A percentile compares a stretch with the other conserved stretches of the same genome.
phyloP scores from a whole-genome alignment of 1,140 invertebrate genomes.

The Mya arenaria region DNA sequence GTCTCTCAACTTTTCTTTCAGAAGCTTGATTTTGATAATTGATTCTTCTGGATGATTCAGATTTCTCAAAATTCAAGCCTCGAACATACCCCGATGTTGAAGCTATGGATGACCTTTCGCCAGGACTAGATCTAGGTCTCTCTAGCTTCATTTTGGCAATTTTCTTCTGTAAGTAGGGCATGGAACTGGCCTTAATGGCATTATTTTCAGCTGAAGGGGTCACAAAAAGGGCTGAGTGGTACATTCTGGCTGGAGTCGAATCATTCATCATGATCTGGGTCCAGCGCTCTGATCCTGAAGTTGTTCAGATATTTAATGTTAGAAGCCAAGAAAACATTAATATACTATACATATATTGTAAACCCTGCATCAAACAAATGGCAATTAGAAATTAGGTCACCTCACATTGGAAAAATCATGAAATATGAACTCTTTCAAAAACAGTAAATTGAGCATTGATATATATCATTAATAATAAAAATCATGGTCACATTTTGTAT shows the following conservation, averaged over 20 bases:
- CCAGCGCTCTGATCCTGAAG: constrained; percentile 39
- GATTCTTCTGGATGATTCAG: neutral
- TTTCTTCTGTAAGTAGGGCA: constrained; percentile 55
- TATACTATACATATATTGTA: too few species aligned
- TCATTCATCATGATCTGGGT: constrained; percentile 22
- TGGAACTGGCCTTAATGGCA: constrained; percentile 34
- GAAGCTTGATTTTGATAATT: too few species aligned
- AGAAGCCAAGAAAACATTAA: too few species aligned
- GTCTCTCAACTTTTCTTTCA: too few species aligned
- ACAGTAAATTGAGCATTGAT: too few species aligned
- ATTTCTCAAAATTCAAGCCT: neutral
- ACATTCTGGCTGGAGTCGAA: constrained; percentile 15
- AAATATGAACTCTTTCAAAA: too few species aligned
- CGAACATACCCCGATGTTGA: neutral
- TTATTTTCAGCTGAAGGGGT: neutral
- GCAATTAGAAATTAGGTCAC: too few species aligned
- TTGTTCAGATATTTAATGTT: too few species aligned
- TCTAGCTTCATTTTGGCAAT: constrained; percentile 28
- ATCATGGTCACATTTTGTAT: too few species aligned
- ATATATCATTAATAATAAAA: too few species aligned
- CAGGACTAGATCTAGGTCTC: constrained; percentile 47
- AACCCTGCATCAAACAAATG: too few species aligned
- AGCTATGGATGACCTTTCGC: neutral
- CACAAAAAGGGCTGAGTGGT: constrained; percentile 24
- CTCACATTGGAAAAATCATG: too few species aligned